Conservation (phyloP, 2,797 vertebrate genomes). For the Rhinophrynus dorsalis region DNA sequence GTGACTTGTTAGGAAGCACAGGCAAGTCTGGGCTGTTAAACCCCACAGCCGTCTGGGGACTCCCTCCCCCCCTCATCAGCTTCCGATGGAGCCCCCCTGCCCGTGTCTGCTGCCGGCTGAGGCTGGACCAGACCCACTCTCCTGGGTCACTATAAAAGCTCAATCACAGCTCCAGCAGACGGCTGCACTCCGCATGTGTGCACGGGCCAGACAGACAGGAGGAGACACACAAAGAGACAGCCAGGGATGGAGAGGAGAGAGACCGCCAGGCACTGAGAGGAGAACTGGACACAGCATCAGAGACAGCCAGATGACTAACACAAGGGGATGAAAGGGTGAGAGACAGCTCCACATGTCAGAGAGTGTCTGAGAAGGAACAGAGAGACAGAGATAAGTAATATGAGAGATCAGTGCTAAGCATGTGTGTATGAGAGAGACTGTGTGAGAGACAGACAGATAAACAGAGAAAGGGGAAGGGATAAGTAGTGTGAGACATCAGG, state of each 20-base stretch:
- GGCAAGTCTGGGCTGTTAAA: constrained; percentile 41
- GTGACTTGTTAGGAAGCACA: constrained; percentile 1
- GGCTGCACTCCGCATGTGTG: constrained; percentile 24
- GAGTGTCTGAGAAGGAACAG: not conserved
- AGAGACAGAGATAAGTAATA: not conserved
- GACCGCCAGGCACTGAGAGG: too few species aligned
- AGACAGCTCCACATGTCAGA: too few species aligned
- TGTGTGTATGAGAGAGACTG: not conserved
- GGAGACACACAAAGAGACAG: not conserved
- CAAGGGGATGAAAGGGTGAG: too few species aligned
- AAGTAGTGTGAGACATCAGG: not conserved
- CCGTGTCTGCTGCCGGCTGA: constrained; percentile 40
- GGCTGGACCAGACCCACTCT: constrained; percentile 39
- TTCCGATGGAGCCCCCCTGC: constrained; percentile 27
- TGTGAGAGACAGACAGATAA: not conserved
- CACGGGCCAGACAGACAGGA: not conserved
- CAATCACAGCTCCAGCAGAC: constrained; percentile 33
- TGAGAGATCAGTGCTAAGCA: not conserved
- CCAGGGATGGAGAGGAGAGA: not conserved
- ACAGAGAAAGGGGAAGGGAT: not conserved
- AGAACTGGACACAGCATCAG: too few species aligned
- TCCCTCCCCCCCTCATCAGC: constrained; percentile 37
- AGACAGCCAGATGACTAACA: too few species aligned
- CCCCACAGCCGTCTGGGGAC: constrained; percentile 39
- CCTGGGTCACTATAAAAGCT: constrained; percentile 43